Base-by-base conservation (phyloP, 2,797 vertebrate species). In the Catostomus latipinnis region DNA sequence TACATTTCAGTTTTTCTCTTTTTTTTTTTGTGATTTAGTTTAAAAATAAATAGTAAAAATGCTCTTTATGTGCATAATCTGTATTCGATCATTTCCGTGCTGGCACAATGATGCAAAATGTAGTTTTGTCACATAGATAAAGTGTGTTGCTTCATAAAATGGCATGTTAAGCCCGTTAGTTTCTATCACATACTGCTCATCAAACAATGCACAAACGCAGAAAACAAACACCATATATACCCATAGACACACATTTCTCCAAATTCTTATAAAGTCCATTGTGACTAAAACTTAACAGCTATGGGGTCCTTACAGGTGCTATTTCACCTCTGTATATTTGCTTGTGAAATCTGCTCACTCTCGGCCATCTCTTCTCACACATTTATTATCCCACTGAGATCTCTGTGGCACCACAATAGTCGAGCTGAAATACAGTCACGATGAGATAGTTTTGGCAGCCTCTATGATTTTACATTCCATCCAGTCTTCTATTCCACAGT, bases 401-500 rank as follows among this genome's bases (percentile, higher is more conserved):
- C n/a, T 71, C 45, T 14, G 52, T 57, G 63, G 34, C 11, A 0
- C 43, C 68, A 22, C 67, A 34, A 10, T 82, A 76, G 22, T 50
- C 34, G 11, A 49, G n/a, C 53, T 71, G 86, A 82, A 83, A 61
- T 34, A 34, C 71, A 81, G 83, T 74, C 79, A 81, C 88, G 82
- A 86, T 71, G 56, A 10, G 69, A 48, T 58, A 69, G 75, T 60
- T 80, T 71, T 71, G 56, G 49, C 69, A 49, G 34, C 34, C 53
- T 70, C 45, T 57, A 62, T 22, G 73, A 54, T 63, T 43, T 52
- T 62, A 49, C 63, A 34, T 34, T 34, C 34, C 34, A 34, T 34
- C 2, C 70, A 54, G 74, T 81, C 70, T 65, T 75, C 53, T 50
- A 5, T 57, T 76, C 45, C 43, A 13, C n/a, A 12, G 50, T 82